These are phyloP conservation scores for Tangara arthus DNA, from an alignment of 2,797 vertebrate species.

Conservation along the genomic window DNA sequence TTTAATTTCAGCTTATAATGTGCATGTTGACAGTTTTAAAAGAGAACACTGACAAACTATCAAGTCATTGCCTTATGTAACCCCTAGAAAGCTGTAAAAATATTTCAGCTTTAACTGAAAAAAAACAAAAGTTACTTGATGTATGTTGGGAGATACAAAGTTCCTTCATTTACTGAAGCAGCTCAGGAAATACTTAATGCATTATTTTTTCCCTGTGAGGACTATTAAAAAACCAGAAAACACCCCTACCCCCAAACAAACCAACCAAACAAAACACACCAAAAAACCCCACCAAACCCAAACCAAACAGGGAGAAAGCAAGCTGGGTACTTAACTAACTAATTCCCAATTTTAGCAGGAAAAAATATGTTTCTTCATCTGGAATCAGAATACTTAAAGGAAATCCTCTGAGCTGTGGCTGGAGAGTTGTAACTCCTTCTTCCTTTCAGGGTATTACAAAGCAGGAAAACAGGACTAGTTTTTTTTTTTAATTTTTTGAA, in stretches of 20 bases:
- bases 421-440: neutral
- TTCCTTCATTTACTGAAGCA: neutral
- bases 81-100: neutral
- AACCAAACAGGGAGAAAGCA: neutral
- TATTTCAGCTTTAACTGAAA: neutral
- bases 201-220: neutral
- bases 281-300: neutral
- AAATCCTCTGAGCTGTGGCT: neutral
- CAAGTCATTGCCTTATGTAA: neutral
- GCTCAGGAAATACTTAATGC: neutral
- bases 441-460: neutral
- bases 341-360: neutral
- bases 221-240: neutral
- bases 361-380: neutral
- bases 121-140: neutral
- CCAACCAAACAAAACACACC: neutral
- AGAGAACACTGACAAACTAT: neutral
- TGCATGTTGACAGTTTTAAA: neutral
- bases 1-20: neutral
- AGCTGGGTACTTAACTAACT: neutral
- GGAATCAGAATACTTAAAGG: neutral
- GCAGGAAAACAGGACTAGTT: neutral
- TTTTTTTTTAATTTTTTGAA: neutral
- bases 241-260: fast-evolving
- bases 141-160: neutral